Evolutionary conservation across 2,113 vertebrate species (phyloP).

Genomic region (Himantopus leucocephalus): DNA sequence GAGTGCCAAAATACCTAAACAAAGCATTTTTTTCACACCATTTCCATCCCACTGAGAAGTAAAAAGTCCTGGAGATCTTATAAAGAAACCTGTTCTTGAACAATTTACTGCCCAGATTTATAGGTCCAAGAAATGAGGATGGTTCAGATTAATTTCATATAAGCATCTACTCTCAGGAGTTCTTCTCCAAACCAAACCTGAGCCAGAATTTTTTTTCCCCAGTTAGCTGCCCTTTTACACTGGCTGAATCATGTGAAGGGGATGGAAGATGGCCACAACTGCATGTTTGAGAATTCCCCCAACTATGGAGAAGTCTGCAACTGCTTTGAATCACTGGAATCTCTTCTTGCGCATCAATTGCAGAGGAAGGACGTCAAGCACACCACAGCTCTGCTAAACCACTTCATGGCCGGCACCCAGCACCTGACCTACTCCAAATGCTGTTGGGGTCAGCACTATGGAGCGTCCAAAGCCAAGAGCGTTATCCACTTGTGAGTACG

Average conservation of each 20-base stretch:
- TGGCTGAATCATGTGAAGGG: background rate
- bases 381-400: background rate
- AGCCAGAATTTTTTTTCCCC: background rate
- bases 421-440: background rate
- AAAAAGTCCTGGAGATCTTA: conserved; percentile 40
- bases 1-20: conserved; percentile 40
- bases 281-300: background rate
- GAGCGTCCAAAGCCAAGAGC: background rate
- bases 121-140: conserved; percentile 53
- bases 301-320: background rate
- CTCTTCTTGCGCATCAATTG: background rate
- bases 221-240: background rate
- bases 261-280: conserved; percentile 1
- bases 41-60: conserved; percentile 51
- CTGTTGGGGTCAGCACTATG: background rate
- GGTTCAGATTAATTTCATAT: conserved; percentile 53
- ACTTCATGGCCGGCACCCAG: background rate
- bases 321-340: background rate
- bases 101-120: conserved; percentile 41
- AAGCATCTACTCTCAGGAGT: background rate
- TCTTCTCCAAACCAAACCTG: background rate
- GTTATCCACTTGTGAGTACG: background rate
- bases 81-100: conserved; percentile 47
- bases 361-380: background rate
- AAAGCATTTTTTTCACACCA: conserved; percentile 3